phyloP scores from a whole-genome alignment of 2,113 vertebrate species.

The Falcunculus frontatus region DNA sequence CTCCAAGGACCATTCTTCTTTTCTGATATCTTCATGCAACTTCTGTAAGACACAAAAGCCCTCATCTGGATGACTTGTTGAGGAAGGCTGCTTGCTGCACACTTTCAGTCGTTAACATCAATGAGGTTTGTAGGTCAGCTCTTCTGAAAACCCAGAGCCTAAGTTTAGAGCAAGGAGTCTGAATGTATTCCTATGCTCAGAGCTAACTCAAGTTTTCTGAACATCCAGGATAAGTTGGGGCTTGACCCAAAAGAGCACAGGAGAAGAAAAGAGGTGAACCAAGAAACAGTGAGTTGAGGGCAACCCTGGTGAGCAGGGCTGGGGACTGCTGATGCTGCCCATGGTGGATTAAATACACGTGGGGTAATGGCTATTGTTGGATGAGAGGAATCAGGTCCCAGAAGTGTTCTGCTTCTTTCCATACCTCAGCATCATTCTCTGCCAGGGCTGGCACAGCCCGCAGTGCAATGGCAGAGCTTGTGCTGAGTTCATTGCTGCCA shows the following conservation, averaged over 20 bases:
- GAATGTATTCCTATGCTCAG: background rate
- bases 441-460: background rate
- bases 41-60: background rate
- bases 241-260: background rate
- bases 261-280: background rate
- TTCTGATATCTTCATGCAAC: background rate
- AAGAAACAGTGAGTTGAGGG: background rate
- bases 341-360: accelerated
- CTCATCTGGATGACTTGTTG: background rate
- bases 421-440: background rate
- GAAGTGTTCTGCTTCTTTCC: background rate
- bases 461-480: background rate
- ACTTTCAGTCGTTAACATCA: background rate
- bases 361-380: background rate
- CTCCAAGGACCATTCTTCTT: background rate
- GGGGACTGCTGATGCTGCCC: background rate
- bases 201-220: background rate
- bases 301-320: background rate
- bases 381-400: background rate
- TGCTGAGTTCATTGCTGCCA: background rate
- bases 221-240: background rate
- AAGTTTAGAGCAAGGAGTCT: background rate
- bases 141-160: background rate
- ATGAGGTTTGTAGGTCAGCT: conserved; percentile 27
- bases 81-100: background rate